phyloP scores from a whole-genome alignment of 2,888 invertebrate genomes.

The Tiliacea aurago region DNA sequence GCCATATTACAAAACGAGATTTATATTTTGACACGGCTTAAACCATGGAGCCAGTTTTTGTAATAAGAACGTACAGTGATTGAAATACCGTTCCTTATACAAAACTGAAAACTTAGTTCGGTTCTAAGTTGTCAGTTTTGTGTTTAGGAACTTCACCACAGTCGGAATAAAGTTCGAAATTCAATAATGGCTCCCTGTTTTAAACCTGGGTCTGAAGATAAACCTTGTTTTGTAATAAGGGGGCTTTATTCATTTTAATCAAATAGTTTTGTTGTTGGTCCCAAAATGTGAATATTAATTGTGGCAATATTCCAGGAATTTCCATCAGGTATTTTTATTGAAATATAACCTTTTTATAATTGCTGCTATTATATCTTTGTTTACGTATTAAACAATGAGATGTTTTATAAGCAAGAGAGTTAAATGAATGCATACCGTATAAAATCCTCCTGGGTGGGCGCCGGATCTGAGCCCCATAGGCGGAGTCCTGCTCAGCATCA shows the following conservation, averaged over 20 bases:
- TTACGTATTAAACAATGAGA: slow-evolving; percentile 1
- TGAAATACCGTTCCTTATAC: too few species aligned
- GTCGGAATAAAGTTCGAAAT: too few species aligned
- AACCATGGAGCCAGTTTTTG: too few species aligned
- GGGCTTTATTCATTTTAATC: slow-evolving; percentile 20
- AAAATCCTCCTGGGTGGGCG: slow-evolving; percentile 86
- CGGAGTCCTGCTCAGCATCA: slow-evolving; percentile 91
- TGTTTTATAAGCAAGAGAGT: background rate
- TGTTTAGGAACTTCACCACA: too few species aligned
- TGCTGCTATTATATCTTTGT: slow-evolving; percentile 7
- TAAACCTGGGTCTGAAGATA: too few species aligned
- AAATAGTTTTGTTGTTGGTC: slow-evolving; percentile 30
- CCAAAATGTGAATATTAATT: slow-evolving; percentile 15
- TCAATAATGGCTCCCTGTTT: too few species aligned
- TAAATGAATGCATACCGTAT: slow-evolving; percentile 77
- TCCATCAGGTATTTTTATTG: background rate
- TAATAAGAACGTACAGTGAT: too few species aligned
- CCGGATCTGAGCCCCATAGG: slow-evolving; percentile 84
- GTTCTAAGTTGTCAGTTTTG: too few species aligned
- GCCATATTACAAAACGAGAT: too few species aligned
- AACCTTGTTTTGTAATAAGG: too few species aligned
- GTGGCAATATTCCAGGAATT: slow-evolving; percentile 16
- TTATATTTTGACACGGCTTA: too few species aligned
- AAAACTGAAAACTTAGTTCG: too few species aligned
- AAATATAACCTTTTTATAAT: slow-evolving; percentile 22